Conservation (phyloP, 1,140 invertebrate genomes). For the Bathynomus jamesi region DNA sequence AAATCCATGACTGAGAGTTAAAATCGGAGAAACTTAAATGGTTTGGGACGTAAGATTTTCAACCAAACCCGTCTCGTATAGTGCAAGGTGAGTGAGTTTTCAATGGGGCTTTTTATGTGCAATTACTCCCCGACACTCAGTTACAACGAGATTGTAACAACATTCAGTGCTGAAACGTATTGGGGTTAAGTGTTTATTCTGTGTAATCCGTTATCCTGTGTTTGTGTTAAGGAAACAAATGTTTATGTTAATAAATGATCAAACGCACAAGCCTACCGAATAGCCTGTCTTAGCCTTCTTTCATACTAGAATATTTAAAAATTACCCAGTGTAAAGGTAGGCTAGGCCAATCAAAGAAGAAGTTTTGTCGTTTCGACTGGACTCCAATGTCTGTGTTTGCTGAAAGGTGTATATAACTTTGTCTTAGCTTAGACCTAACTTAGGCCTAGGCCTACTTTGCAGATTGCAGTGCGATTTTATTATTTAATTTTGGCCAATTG, state of each 20-base stretch:
- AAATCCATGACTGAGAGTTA: neutral
- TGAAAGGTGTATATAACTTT: no score
- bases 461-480: no score
- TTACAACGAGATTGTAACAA: neutral
- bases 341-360: neutral
- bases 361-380: no score
- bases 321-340: neutral
- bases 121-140: neutral
- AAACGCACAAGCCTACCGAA: no score
- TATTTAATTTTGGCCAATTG: no score
- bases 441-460: no score
- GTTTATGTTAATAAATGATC: no score
- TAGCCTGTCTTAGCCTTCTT: no score
- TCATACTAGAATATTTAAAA: neutral
- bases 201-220: neutral
- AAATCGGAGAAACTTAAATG: neutral
- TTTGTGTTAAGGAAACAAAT: no score
- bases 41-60: neutral
- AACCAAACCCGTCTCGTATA: neutral
- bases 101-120: neutral
- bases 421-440: no score
- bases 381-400: no score
- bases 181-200: neutral
- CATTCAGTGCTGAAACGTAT: neutral
- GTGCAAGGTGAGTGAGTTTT: conserved; percentile 1